Conservation (phyloP, 2,888 invertebrate genomes). For the Nowickia ferox region DNA sequence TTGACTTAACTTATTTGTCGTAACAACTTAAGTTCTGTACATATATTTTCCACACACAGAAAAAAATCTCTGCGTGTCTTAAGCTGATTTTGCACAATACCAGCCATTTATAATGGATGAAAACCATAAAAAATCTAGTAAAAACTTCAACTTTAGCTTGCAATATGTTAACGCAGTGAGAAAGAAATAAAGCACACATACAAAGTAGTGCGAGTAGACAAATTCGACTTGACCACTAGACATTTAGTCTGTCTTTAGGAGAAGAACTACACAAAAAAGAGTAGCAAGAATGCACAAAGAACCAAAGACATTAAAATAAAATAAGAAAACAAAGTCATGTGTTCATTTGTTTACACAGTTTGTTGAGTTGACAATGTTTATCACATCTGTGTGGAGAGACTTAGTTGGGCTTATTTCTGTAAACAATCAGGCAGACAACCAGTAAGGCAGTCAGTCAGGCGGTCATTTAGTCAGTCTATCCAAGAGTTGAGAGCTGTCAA, state of each 20-base stretch:
- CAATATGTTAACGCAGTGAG: not conserved
- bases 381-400: conserved; percentile 42
- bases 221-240: conserved; percentile 55
- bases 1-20: conserved; percentile 43
- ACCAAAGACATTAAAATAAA: not conserved
- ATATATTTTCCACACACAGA: conserved; percentile 6
- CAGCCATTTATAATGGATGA: conserved; percentile 66
- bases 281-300: conserved; percentile 1
- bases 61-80: conserved; percentile 20
- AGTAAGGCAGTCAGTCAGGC: not conserved
- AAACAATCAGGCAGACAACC: not conserved
- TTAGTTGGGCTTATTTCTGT: not conserved
- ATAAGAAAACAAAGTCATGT: conserved; percentile 32
- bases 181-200: conserved; percentile 1
- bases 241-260: conserved; percentile 64
- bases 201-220: conserved; percentile 40
- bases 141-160: conserved; percentile 24
- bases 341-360: conserved; percentile 69
- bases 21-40: not conserved
- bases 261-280: not conserved
- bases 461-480: conserved; percentile 20
- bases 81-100: conserved; percentile 45
- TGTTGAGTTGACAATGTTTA: conserved; percentile 70
- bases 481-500: conserved; percentile 65
- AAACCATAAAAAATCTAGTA: conserved; percentile 48